Evolutionary conservation across 2,888 invertebrate species (phyloP).

Genomic region (Amorpha juglandis): DNA sequence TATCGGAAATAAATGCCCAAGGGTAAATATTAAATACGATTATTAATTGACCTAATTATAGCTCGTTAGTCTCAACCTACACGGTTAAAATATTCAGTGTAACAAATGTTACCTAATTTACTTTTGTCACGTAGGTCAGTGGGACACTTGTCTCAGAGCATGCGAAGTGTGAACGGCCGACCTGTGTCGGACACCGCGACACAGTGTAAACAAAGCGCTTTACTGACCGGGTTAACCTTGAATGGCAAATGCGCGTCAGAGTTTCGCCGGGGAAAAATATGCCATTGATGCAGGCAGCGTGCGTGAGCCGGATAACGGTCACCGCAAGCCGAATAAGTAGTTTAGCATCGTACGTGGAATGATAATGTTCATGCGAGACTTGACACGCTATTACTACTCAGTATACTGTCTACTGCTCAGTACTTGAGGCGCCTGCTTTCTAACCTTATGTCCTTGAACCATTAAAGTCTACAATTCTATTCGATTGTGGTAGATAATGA

Average conservation of each 20-base stretch:
- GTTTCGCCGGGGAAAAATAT: constrained; percentile 81
- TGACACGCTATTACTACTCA: constrained; percentile 70
- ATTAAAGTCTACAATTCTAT: constrained; percentile 21
- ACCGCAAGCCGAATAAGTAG: constrained; percentile 79
- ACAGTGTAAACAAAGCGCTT: constrained; percentile 75
- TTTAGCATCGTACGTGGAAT: constrained; percentile 80
- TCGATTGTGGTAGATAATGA: not conserved
- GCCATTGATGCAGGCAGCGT: constrained; percentile 81
- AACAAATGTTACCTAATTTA: constrained; percentile 14
- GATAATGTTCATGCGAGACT: constrained; percentile 75
- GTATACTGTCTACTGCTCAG: constrained; percentile 52
- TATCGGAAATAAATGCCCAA: too few species aligned
- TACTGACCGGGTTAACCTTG: constrained; percentile 82
- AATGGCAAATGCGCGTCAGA: constrained; percentile 79
- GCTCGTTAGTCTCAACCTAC: too few species aligned
- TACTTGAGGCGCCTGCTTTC: constrained; percentile 72
- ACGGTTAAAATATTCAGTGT: not conserved
- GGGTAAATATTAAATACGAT: too few species aligned
- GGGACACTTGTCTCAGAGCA: constrained; percentile 42
- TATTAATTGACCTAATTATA: not conserved
- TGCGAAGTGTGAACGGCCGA: constrained; percentile 47
- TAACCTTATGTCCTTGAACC: constrained; percentile 71
- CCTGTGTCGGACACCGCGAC: constrained; percentile 53
- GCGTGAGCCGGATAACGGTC: constrained; percentile 81
- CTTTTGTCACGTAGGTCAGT: constrained; percentile 36